phyloP scores from a whole-genome alignment of 1,140 invertebrate species.

The Brachionus calyciflorus region DNA sequence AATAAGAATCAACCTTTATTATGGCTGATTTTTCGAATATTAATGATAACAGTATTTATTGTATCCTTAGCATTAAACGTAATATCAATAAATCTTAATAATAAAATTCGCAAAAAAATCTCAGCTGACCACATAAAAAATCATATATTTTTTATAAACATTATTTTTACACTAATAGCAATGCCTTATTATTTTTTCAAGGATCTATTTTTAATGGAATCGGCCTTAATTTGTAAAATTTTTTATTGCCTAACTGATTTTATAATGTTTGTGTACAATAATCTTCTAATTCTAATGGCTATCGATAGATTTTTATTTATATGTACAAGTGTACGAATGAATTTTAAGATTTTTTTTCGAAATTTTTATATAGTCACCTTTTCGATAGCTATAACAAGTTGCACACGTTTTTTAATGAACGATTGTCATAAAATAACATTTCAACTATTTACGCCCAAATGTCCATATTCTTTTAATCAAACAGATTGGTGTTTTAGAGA shows the following conservation, averaged over 20 bases:
- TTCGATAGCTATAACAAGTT: background rate
- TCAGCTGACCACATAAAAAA: constrained; percentile 30
- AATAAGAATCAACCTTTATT: too few species aligned
- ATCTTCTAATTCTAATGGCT: constrained; percentile 39
- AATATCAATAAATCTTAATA: background rate
- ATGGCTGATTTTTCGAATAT: too few species aligned
- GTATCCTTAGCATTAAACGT: background rate
- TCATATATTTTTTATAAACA: constrained; percentile 29
- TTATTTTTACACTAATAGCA: constrained; percentile 36
- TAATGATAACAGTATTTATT: too few species aligned
- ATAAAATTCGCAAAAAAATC: constrained; percentile 15
- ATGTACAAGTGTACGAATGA: background rate
- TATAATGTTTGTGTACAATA: constrained; percentile 43
- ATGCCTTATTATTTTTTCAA: background rate
- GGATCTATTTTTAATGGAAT: background rate
- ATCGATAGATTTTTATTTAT: constrained; percentile 29
- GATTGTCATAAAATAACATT: background rate
- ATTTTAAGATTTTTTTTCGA: background rate
- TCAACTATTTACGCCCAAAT: background rate
- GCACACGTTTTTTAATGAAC: background rate
- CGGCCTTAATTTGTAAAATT: constrained; percentile 8
- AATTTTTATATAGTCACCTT: background rate
- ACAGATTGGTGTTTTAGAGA: background rate
- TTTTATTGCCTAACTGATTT: constrained; percentile 23
- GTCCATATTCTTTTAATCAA: background rate